Conservation (phyloP, 2,113 vertebrate genomes). For the Sapayoa aenigma region DNA sequence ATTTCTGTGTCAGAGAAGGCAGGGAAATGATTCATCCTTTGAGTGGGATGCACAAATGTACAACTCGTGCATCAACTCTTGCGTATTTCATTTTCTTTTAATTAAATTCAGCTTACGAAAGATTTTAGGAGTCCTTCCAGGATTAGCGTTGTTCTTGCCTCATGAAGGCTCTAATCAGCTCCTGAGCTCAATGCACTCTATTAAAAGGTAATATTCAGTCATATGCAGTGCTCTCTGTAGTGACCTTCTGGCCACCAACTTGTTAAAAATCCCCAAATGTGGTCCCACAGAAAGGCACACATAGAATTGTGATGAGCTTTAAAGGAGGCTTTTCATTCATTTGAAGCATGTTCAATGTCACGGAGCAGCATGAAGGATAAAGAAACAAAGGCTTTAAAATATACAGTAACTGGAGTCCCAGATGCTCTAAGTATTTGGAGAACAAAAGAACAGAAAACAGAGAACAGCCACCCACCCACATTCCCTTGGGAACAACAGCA, state of each 20-base stretch:
- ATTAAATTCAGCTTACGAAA: conserved; percentile 57
- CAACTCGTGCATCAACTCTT: conserved; percentile 29
- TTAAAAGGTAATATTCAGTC: conserved; percentile 18
- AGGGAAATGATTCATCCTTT: conserved; percentile 63
- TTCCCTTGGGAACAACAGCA: neutral
- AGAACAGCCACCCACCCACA: neutral
- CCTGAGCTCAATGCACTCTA: neutral
- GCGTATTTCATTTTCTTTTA: conserved; percentile 37
- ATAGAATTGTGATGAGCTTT: neutral
- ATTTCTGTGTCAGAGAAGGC: conserved; percentile 39
- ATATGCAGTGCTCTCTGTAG: neutral
- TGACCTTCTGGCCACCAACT: conserved; percentile 37
- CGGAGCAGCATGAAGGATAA: neutral
- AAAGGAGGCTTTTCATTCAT: conserved; percentile 6
- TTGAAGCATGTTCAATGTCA: conserved; percentile 19
- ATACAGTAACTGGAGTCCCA: neutral
- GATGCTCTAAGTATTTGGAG: neutral
- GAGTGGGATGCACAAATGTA: conserved; percentile 58
- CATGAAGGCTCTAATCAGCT: neutral
- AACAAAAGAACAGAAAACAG: neutral
- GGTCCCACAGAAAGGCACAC: conserved; percentile 14
- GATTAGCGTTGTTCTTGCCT: neutral
- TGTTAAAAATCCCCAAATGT: neutral
- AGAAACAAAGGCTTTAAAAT: conserved; percentile 19
- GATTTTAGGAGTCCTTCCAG: conserved; percentile 15